Evolutionary conservation across 2,797 vertebrate species (phyloP).

Genomic region (Martes flavigula): DNA sequence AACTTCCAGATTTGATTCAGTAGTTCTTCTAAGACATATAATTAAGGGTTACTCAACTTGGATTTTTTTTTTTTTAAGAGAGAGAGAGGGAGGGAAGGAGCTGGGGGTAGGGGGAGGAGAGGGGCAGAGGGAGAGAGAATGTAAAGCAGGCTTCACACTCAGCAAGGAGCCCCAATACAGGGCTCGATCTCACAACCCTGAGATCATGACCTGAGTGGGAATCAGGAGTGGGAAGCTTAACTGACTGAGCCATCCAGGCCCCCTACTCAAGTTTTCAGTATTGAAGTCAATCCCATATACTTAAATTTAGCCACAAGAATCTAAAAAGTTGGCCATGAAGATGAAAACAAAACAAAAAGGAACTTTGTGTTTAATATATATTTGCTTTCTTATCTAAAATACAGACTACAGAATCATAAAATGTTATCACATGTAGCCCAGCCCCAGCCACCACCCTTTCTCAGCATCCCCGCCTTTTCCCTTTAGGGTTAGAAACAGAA

Average conservation of each 20-base stretch:
- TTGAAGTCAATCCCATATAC: not conserved
- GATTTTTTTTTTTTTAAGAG: not conserved
- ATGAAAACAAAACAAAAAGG: constrained; percentile 17
- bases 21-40: constrained; percentile 17
- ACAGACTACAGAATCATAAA: not conserved
- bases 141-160: not conserved
- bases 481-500: constrained; percentile 79
- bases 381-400: constrained; percentile 51
- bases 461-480: not conserved
- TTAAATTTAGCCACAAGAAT: not conserved
- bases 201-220: not conserved
- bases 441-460: not conserved
- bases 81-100: not conserved
- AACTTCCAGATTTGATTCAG: not conserved
- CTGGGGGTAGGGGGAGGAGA: not conserved
- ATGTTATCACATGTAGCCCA: not conserved
- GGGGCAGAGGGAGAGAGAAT: not conserved
- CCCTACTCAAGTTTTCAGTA: constrained; percentile 6
- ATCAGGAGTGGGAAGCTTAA: not conserved
- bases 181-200: not conserved
- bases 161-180: not conserved
- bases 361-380: not conserved
- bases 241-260: not conserved
- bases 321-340: constrained; percentile 31
- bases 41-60: not conserved